Evolutionary conservation across 2,888 invertebrate species (phyloP).

Genomic region (Ophion slaviceki): DNA sequence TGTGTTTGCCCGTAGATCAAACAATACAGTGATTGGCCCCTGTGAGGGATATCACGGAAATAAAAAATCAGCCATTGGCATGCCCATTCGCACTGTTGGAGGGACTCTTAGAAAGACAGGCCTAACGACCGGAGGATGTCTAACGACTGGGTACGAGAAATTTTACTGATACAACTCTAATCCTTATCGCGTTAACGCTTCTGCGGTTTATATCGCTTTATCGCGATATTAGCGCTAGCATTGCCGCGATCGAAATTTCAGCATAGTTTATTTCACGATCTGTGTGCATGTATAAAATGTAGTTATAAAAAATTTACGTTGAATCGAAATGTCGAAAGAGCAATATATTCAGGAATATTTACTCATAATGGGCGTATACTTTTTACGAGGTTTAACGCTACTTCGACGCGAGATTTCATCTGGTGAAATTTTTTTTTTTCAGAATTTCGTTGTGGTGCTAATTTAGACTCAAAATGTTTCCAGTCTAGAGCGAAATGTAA

Average conservation of each 20-base stretch:
- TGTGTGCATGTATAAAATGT: not conserved
- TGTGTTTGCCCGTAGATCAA: not conserved
- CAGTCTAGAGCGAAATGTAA: no score
- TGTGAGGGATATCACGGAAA: not conserved
- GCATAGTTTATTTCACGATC: not conserved
- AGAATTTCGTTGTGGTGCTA: no score
- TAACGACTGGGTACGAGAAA: not conserved
- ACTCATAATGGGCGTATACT: not conserved
- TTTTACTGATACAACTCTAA: not conserved
- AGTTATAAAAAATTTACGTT: not conserved
- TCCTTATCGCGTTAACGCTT: conserved; percentile 8
- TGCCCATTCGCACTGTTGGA: not conserved
- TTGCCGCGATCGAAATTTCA: conserved; percentile 9
- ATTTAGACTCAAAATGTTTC: no score
- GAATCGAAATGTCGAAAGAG: not conserved
- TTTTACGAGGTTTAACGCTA: not conserved
- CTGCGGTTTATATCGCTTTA: conserved; percentile 6
- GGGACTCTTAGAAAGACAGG: not conserved
- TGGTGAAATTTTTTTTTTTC: no score
- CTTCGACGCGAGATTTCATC: no score
- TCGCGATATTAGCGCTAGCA: not conserved
- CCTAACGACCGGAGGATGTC: not conserved
- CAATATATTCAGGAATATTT: not conserved
- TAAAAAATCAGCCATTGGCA: conserved; percentile 4
- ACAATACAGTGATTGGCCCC: conserved; percentile 21